These are phyloP conservation scores for Sorex araneus DNA, from an alignment of 2,113 vertebrate species.

Conservation along the genomic window DNA sequence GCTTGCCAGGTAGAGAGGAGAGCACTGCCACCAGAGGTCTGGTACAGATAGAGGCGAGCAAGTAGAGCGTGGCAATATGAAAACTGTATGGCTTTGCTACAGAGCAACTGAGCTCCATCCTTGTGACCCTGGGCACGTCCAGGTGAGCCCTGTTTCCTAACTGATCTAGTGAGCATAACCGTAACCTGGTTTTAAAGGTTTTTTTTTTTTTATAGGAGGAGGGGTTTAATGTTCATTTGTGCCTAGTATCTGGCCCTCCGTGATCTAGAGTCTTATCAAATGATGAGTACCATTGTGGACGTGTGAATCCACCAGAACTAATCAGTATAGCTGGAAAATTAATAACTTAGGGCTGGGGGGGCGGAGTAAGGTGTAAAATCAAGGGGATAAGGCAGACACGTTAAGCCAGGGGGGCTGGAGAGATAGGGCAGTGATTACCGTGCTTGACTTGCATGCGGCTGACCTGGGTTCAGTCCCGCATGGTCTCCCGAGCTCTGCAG, in stretches of 20 bases:
- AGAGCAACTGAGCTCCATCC: background rate
- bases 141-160: background rate
- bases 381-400: background rate
- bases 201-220: too few species aligned
- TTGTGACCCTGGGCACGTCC: background rate
- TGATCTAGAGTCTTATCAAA: background rate
- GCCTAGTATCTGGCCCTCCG: background rate
- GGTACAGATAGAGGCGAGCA: background rate
- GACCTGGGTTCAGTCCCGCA: too few species aligned
- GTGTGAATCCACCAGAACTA: background rate
- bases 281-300: background rate
- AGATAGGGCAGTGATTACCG: too few species aligned
- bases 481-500: background rate
- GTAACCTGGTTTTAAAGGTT: constrained; percentile 1
- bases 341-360: background rate
- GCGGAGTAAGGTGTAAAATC: background rate
- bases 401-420: background rate
- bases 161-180: background rate
- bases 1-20: too few species aligned
- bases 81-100: background rate
- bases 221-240: background rate
- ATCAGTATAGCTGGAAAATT: background rate
- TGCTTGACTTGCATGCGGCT: too few species aligned
- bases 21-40: too few species aligned
- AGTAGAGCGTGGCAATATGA: background rate